Evolutionary conservation across 2,797 vertebrate genomes (phyloP).

Genomic region (Distichodus sexfasciatus): DNA sequence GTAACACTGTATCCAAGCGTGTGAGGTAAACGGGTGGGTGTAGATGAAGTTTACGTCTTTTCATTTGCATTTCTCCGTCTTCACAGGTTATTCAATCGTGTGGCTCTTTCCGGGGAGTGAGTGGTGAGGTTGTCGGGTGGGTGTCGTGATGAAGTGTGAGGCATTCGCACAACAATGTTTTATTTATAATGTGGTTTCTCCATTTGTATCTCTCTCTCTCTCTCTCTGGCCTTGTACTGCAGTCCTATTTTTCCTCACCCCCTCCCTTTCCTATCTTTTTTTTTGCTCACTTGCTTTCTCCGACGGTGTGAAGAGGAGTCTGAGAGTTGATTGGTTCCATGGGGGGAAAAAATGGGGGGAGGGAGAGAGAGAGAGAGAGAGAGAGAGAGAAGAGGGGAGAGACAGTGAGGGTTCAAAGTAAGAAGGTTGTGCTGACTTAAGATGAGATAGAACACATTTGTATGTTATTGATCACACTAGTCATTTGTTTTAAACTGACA

Average conservation of each 20-base stretch:
- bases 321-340: conserved; percentile 40
- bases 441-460: conserved; percentile 57
- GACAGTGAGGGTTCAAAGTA: conserved; percentile 37
- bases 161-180: conserved; percentile 11
- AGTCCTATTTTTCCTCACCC: not conserved
- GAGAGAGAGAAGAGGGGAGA: not conserved
- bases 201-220: conserved; percentile 6
- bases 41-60: not conserved
- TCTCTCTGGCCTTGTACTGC: conserved; percentile 47
- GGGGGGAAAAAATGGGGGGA: not conserved
- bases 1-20: not conserved
- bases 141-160: conserved; percentile 11
- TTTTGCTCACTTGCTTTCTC: conserved; percentile 2
- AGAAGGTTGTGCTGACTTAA: conserved; percentile 61
- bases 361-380: not conserved
- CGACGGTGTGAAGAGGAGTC: conserved; percentile 26
- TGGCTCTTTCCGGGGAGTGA: not conserved
- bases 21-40: not conserved
- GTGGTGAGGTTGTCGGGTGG: too few species aligned
- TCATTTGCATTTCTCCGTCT: conserved; percentile 5
- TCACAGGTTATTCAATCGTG: conserved; percentile 7
- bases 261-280: not conserved
- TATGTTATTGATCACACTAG: conserved; percentile 57
- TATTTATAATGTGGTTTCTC: not conserved
- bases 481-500: conserved; percentile 10